Conservation (phyloP, 2,888 invertebrate species). For the Hybos culiciformis region DNA sequence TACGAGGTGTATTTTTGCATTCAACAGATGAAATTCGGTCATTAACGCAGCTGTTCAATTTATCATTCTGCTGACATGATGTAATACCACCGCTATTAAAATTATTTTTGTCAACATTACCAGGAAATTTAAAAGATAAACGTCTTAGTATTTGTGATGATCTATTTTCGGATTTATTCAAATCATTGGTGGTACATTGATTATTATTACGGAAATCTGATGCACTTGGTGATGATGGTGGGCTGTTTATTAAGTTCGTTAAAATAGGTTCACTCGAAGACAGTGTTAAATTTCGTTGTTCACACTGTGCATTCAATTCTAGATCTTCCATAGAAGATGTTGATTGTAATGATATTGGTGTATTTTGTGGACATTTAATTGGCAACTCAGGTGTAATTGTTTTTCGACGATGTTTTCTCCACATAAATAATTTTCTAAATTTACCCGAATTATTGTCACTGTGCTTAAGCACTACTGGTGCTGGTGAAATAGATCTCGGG, state of each 20-base stretch:
- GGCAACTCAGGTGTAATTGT: neutral
- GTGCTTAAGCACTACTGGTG: neutral
- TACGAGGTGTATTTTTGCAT: neutral
- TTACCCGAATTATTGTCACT: neutral
- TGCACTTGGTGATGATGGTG: neutral
- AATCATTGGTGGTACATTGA: too few species aligned
- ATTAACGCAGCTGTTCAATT: neutral
- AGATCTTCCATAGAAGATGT: neutral
- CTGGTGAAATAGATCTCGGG: too few species aligned
- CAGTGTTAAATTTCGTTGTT: neutral
- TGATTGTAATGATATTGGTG: neutral
- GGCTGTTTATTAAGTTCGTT: neutral
- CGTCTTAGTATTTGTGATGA: neutral
- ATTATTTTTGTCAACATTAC: neutral
- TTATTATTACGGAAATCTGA: too few species aligned
- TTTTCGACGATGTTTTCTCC: constrained; percentile 5
- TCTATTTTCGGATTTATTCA: neutral
- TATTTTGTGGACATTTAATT: neutral
- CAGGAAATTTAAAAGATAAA: neutral
- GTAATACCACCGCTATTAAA: neutral
- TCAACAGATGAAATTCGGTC: neutral
- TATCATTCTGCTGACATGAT: neutral
- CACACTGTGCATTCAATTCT: neutral
- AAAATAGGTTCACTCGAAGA: constrained; percentile 1
- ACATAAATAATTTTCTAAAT: constrained; percentile 9